Percentiles rank a stretch among this genome's conserved stretches.
These are phyloP conservation scores for Lordiphosa collinella DNA, from an alignment of 1,140 invertebrate genomes.

Conservation along the genomic window DNA sequence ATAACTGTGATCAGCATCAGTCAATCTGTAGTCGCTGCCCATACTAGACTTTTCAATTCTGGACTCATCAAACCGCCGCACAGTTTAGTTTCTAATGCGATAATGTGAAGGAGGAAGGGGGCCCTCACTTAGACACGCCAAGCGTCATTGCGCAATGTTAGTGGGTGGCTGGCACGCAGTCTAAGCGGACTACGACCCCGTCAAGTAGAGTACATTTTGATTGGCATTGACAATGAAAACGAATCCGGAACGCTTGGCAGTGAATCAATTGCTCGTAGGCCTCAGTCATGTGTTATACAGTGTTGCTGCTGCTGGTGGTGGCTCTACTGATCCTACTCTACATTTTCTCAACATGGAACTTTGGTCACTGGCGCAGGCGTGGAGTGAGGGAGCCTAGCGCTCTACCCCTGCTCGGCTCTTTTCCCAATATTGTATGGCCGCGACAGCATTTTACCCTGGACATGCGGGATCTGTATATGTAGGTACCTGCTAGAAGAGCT, in stretches of 20 bases:
- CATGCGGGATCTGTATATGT: constrained; percentile 71
- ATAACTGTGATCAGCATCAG: too few species aligned
- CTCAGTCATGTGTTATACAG: constrained; percentile 28
- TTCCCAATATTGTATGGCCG: constrained; percentile 80
- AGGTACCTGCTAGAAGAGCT: background rate
- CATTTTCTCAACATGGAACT: constrained; percentile 73
- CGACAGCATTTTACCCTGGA: constrained; percentile 64
- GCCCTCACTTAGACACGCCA: too few species aligned
- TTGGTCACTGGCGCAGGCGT: constrained; percentile 74
- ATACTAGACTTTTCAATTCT: too few species aligned
- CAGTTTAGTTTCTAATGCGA: too few species aligned
- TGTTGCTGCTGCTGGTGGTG: constrained; percentile 19
- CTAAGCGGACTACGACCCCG: too few species aligned
- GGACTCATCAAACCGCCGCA: too few species aligned
- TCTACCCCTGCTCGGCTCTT: constrained; percentile 67
- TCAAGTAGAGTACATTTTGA: too few species aligned
- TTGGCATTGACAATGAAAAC: too few species aligned
- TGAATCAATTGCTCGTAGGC: constrained; percentile 7
- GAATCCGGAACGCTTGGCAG: background rate
- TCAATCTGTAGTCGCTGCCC: too few species aligned
- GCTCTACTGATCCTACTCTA: constrained; percentile 42
- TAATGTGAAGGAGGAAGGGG: too few species aligned
- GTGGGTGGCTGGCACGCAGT: too few species aligned
- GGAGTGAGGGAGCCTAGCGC: constrained; percentile 59
- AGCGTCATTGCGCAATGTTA: too few species aligned